These are phyloP conservation scores for Ectobius pallidus DNA, from an alignment of 2,888 invertebrate species.

Conservation along the genomic window DNA sequence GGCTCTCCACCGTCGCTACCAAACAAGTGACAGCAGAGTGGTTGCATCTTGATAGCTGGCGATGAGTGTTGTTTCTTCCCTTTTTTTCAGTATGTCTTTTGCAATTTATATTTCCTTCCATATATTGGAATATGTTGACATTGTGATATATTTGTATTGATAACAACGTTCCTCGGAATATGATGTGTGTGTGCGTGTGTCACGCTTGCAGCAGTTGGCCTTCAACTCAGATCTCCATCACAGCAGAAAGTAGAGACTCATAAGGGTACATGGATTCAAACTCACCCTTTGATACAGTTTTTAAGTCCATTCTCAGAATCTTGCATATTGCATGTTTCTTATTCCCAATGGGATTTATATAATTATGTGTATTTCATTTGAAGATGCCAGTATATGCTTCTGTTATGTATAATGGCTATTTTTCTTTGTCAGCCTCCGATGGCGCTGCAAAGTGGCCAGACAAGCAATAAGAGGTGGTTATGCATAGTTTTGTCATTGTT, in stretches of 20 bases:
- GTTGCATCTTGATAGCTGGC: no score
- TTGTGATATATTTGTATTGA: slow-evolving; percentile 27
- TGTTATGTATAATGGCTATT: no score
- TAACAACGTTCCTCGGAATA: slow-evolving; percentile 19
- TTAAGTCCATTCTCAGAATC: background rate
- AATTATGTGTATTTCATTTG: no score
- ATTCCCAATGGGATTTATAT: background rate
- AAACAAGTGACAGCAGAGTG: no score
- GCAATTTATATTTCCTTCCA: background rate
- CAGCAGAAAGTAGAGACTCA: no score
- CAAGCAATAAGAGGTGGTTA: no score
- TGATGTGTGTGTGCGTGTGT: background rate
- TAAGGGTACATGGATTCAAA: background rate
- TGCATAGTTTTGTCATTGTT: no score
- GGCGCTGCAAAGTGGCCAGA: no score
- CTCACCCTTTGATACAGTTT: background rate
- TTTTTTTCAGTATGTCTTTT: background rate
- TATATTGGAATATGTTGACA: slow-evolving; percentile 21
- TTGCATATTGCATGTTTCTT: background rate
- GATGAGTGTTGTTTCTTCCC: no score
- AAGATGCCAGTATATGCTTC: background rate
- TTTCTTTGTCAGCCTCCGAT: no score
- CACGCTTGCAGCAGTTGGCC: background rate
- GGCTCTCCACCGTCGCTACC: no score
- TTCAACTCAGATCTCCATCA: background rate